Conservation (phyloP, 2,888 invertebrate genomes). For the Muscina levida region DNA sequence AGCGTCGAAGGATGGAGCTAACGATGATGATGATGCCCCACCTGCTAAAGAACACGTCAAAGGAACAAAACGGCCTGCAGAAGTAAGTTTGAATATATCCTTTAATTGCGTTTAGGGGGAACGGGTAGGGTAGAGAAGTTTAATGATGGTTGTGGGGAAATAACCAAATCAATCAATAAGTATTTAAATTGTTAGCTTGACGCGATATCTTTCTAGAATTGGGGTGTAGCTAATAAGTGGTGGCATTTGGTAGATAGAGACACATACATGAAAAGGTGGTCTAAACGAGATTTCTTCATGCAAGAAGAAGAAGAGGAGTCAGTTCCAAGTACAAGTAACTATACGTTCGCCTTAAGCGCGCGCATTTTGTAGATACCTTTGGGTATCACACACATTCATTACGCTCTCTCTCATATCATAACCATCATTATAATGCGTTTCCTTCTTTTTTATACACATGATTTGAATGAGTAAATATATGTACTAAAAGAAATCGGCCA, state of each 20-base stretch:
- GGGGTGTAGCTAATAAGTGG: slow-evolving; percentile 39
- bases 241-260: slow-evolving; percentile 15
- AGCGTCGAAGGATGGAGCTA: slow-evolving; percentile 71
- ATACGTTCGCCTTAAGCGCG: slow-evolving; percentile 56
- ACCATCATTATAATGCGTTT: not conserved
- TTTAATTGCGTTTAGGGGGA: not conserved
- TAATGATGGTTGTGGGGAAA: no score
- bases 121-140: not conserved
- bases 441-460: not conserved
- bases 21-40: slow-evolving; percentile 76
- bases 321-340: slow-evolving; percentile 45
- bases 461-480: not conserved
- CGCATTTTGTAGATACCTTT: slow-evolving; percentile 50
- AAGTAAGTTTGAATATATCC: slow-evolving; percentile 83
- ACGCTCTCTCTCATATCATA: slow-evolving; percentile 37
- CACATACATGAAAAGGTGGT: slow-evolving; percentile 34
- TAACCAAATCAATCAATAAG: slow-evolving; percentile 52
- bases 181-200: slow-evolving; percentile 52
- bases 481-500: not conserved
- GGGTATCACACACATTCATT: slow-evolving; percentile 23
- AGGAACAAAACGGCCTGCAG: slow-evolving; percentile 90
- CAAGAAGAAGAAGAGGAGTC: slow-evolving; percentile 40
- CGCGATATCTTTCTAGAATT: slow-evolving; percentile 57
- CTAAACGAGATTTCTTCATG: slow-evolving; percentile 28
- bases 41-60: slow-evolving; percentile 88